Evolutionary conservation across 2,113 vertebrate species (phyloP).

Genomic region (Hemibagrus wyckioides): DNA sequence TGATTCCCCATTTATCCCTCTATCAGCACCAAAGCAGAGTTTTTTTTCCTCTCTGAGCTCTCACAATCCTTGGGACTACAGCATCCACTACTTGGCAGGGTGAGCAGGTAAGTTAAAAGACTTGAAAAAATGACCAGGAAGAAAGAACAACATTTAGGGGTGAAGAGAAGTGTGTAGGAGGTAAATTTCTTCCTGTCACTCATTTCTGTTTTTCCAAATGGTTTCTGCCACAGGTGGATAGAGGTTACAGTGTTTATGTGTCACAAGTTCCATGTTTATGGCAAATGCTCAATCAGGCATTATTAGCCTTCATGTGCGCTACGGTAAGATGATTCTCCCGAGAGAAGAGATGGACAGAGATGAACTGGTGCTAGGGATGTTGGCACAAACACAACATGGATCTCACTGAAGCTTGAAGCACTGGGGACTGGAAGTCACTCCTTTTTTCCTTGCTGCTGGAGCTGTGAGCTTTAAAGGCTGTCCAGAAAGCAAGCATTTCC

Average conservation of each 20-base stretch:
- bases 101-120: neutral
- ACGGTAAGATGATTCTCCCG: neutral
- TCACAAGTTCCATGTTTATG: neutral
- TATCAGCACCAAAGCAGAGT: neutral
- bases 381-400: constrained; percentile 19
- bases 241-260: neutral
- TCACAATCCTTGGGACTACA: neutral
- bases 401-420: constrained; percentile 33
- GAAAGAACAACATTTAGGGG: neutral
- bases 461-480: constrained; percentile 14
- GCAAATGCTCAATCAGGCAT: constrained; percentile 35
- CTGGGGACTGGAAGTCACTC: neutral
- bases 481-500: neutral
- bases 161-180: neutral
- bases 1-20: neutral
- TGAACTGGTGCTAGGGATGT: constrained; percentile 15
- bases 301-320: constrained; percentile 20
- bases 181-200: neutral
- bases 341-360: constrained; percentile 8
- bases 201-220: neutral
- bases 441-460: neutral
- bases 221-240: neutral
- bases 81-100: neutral
- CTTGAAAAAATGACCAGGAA: neutral
- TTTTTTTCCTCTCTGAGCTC: neutral